Evolutionary conservation across 2,888 invertebrate genomes (phyloP).

Genomic region (Dermolepida albohirtum): DNA sequence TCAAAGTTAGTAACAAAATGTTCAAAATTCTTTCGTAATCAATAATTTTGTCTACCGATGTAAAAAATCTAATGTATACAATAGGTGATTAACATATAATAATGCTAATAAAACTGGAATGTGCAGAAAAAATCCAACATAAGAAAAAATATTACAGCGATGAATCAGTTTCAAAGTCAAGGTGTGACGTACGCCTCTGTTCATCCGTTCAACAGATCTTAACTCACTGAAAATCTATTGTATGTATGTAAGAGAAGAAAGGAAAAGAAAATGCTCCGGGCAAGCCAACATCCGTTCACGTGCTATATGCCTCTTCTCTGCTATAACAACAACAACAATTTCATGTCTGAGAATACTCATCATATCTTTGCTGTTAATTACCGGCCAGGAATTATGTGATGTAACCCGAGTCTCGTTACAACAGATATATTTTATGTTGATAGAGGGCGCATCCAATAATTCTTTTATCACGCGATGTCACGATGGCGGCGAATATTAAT

Average conservation of each 20-base stretch:
- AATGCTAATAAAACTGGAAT: slow-evolving; percentile 9
- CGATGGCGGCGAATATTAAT: slow-evolving; percentile 47
- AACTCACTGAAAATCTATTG: slow-evolving; percentile 36
- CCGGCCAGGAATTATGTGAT: slow-evolving; percentile 60
- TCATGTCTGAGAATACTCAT: slow-evolving; percentile 52
- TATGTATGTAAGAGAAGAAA: slow-evolving; percentile 16
- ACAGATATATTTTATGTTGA: slow-evolving; percentile 60
- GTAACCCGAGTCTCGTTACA: slow-evolving; percentile 60
- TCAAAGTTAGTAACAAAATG: too few relatives aligned
- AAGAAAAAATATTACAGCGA: slow-evolving; percentile 9
- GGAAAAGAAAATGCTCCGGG: slow-evolving; percentile 39
- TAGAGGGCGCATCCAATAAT: slow-evolving; percentile 54
- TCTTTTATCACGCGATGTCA: slow-evolving; percentile 53
- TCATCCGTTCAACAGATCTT: slow-evolving; percentile 15
- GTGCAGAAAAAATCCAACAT: not conserved
- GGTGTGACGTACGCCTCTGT: slow-evolving; percentile 34
- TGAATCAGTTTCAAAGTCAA: slow-evolving; percentile 25
- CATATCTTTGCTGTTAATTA: slow-evolving; percentile 59
- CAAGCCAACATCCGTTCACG: slow-evolving; percentile 57
- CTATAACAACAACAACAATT: slow-evolving; percentile 44
- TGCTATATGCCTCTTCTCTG: slow-evolving; percentile 54
- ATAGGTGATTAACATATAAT: not conserved
- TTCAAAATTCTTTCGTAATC: too few relatives aligned
- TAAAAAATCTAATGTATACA: not conserved
- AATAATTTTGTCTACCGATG: not conserved